Base-by-base conservation (phyloP, 1,140 invertebrate genomes). In the Drosophila kikkawai region DNA sequence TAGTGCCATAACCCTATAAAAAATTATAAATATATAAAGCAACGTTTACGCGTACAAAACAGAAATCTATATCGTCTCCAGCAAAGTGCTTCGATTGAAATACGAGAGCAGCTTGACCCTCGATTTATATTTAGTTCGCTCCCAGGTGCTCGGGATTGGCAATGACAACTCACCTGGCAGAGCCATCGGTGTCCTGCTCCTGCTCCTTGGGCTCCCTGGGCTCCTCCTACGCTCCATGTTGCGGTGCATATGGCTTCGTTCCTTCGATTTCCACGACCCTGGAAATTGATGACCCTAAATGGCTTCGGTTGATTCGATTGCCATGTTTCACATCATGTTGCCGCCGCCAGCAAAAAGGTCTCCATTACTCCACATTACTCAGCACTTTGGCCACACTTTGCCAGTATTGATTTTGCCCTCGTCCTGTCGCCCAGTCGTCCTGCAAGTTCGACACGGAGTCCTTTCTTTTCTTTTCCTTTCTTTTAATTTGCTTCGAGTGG, bases 301-400 rank as follows among this genome's bases (percentile, higher is more conserved):
- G 85, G 84, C 80, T 90, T 81, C 88, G 78, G 84, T 81, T 88
- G 84, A 88, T 88, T 88, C 84, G 84, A 88, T 88, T 90, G 84
- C 84, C 84, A 88, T 88, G 84, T 88, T 88, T 88, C 84, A 88
- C 84, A 88, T 88, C 84, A 88, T 88, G 84, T 88, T 87, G 83
- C 82, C 82, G 83, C 85, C 82, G 55, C 69, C 67, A 79, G 85
- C 84, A 87, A 87, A 83, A 83, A 88, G 81, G 69, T 71, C 78
- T 88, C 85, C 85, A 90, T 88, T 88, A 90, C 84, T 78, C 75
- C 75, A 84, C 79, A 88, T 90, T 88, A 88, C 81, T 84, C 84
- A 83, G 80, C 84, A 88, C 84, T 88, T 88, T 88, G 84, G 80
- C 64, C 71, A 73, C 80, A 66, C 42, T 76, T 79, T 53, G 83